Base-by-base conservation (phyloP, 1,140 invertebrate species). In the Lasaia peninsularis region DNA sequence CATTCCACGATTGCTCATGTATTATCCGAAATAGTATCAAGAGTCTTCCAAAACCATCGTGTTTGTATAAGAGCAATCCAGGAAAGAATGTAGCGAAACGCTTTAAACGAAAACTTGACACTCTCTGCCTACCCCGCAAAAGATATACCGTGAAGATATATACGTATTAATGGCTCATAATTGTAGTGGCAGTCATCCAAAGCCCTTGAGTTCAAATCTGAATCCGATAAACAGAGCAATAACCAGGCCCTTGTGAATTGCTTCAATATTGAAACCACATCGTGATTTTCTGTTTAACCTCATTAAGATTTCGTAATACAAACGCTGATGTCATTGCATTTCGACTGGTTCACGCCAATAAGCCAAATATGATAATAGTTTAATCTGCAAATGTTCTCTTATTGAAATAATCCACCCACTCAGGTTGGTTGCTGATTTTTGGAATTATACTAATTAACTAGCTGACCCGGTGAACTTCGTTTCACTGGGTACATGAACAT, bases 271-370 rank as follows among this genome's bases (percentile, higher is more conserved):
- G 40, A 44, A 44, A 18, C 40, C 11, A 18, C 18, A 18, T 18
- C 40, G 18, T 44, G 40, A 44, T 20, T 44, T 44, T 44, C 40
- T 20, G 16, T 44, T 44, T 44, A 44, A 44, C 40, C 40, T 44
- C 40, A 44, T 44, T 44, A 44, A 44, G 40, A 44, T 44, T 44
- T 44, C 40, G 18, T 11, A 44, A 44, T 9, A 11, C 16, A 44
- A 44, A 44, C 40, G 40, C 40, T 44, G 40, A 44, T 44, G 40
- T 44, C 40, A 44, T 20, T 44, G 7, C 37, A 20, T 11, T 40
- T 40, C 40, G 5, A 20, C 2, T 20, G 40, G 18, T 18, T 10
- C 40, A 40, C 37, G 3, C 11, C 18, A 21, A 44, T 44, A 44
- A 8, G 14, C 16, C 14, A 20, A 20, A 20, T 44, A 44, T 20